A percentile compares a stretch with the other conserved stretches of the same genome.
Conservation (phyloP, 2,888 invertebrate genomes). For the Aporophyla lueneburgensis region DNA sequence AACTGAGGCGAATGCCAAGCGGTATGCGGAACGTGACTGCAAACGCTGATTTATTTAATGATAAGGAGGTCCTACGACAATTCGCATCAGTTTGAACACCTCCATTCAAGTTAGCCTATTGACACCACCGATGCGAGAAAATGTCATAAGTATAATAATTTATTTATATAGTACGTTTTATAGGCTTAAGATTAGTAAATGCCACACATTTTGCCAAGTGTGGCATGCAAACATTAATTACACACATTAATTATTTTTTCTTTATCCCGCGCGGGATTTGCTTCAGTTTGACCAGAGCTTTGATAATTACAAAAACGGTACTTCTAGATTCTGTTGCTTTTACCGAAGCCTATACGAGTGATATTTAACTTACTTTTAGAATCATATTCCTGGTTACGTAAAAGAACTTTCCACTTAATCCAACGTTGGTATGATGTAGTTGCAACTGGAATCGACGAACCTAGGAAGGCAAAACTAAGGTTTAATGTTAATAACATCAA, state of each 20-base stretch:
- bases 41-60: neutral
- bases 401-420: conserved; percentile 73
- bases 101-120: neutral
- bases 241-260: no score
- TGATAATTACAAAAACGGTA: neutral
- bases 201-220: no score
- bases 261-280: neutral
- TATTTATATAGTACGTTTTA: no score
- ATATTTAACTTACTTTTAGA: conserved; percentile 67
- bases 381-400: conserved; percentile 70
- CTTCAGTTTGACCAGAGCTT: no score
- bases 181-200: no score
- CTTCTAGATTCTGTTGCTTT: neutral
- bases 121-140: neutral
- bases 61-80: no score
- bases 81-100: neutral
- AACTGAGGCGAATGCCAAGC: neutral
- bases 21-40: neutral
- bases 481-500: neutral
- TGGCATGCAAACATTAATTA: no score
- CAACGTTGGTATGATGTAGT: conserved; percentile 69
- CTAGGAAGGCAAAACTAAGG: conserved; percentile 47
- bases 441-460: conserved; percentile 74
- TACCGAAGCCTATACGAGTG: no score
- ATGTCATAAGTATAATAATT: neutral